Conservation (phyloP, 92 coral and sea anemone genomes). For the Phenganax marumi region DNA sequence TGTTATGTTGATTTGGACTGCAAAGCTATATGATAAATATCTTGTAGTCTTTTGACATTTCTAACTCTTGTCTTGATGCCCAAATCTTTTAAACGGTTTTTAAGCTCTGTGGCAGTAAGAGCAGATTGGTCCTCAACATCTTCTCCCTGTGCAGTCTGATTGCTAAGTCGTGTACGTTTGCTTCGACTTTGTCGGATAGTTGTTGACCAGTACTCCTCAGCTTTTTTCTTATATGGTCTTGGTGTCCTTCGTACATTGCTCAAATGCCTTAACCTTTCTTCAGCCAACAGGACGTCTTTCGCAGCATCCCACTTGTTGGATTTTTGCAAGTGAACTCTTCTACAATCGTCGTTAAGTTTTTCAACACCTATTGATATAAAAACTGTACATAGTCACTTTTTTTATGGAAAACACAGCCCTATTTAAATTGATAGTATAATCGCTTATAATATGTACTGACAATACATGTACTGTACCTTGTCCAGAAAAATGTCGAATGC, state of each 20-base stretch:
- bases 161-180: neutral
- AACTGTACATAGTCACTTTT: neutral
- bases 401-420: neutral
- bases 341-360: neutral
- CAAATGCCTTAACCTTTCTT: constrained; percentile 5
- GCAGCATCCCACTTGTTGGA: neutral
- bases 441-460: neutral
- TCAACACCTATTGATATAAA: neutral
- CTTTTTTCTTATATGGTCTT: constrained; percentile 22
- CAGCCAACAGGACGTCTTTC: constrained; percentile 15
- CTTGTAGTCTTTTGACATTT: neutral
- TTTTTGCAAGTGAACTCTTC: too few relatives aligned
- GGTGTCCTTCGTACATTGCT: constrained; percentile 7
- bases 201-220: constrained; percentile 10
- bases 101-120: neutral
- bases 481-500: constrained; percentile 1
- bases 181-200: neutral
- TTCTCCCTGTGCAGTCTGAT: neutral
- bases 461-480: neutral
- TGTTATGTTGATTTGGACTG: neutral
- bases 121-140: neutral
- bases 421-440: neutral
- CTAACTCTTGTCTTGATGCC: neutral
- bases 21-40: constrained; percentile 3
- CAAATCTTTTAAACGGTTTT: constrained; percentile 4